Base-by-base conservation (phyloP, 2,113 vertebrate genomes). In the Equus quagga region DNA sequence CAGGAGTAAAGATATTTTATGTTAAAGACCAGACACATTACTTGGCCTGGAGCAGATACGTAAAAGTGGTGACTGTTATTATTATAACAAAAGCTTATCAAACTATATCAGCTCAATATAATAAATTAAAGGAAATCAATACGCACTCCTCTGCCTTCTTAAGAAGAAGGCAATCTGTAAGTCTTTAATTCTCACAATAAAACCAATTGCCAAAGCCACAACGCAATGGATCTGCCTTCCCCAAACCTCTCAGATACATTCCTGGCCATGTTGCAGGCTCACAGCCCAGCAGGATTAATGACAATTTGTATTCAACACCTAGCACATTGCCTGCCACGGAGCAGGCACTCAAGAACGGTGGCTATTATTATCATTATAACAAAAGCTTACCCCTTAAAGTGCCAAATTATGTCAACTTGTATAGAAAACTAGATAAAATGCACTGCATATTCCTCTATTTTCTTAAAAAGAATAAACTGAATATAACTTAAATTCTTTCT, bases 161-260 rank as follows among this genome's bases (percentile, higher is more conserved):
- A 81, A 96, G 92, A 76, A 62, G 60, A 58, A 65, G 80, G 44
- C 60, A 78, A 82, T 89, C 58, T 80, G 12, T 94, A 94, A 91
- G 67, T 88, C 76, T 91, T 93, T 95, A 85, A 85, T 89, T 96
- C 75, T 95, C 73, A 93, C 91, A 89, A 81, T 93, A 95, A 94
- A 96, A 78, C 60, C 36, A 80, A 70, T 85, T 36, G 18, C 10
- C 65, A 93, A 44, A 51, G 49, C 60, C 73, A 78, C 28, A 70
- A 54, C 46, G 87, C 49, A 94, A 95, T 78, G 51, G 75, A 65
- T 87, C 23, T 65, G 58, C 31, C 33, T 90, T 84, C 79, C 24
- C 11, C 19, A 72, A 51, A n/a, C 56, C 60, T 78, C 62, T 93
- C 78, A 60, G 76, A 94, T 51, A 33, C 46, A 54, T 64, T 65